A percentile compares a stretch with the other conserved stretches of the same genome.
Evolutionary conservation across 2,113 vertebrate species (phyloP).

Genomic region (Recurvirostra avosetta): DNA sequence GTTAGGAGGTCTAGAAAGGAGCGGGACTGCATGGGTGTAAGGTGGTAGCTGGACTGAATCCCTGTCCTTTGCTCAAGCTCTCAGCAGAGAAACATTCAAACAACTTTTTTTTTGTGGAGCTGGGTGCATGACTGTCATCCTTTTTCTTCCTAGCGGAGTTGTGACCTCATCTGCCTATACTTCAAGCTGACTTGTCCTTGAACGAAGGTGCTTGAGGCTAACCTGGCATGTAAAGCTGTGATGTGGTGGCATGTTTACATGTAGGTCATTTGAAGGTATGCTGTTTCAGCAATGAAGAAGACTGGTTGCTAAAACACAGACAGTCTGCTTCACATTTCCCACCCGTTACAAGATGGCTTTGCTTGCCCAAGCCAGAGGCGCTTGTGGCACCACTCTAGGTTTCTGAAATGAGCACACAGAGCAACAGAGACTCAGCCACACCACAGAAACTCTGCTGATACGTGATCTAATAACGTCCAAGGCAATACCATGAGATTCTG

Average conservation of each 20-base stretch:
- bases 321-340: background rate
- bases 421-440: background rate
- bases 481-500: background rate
- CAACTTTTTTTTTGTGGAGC: background rate
- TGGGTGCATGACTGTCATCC: background rate
- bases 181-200: background rate
- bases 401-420: background rate
- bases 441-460: background rate
- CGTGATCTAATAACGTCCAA: rapidly evolving
- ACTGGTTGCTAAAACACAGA: background rate
- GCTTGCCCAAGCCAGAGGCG: background rate
- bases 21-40: background rate
- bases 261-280: background rate
- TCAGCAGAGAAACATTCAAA: background rate
- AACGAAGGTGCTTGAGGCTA: background rate
- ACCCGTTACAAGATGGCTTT: background rate
- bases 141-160: background rate
- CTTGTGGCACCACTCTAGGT: background rate
- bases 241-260: rapidly evolving
- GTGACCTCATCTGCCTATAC: background rate
- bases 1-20: background rate
- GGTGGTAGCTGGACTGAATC: background rate
- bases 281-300: background rate
- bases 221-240: background rate
- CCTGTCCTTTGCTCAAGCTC: background rate